phyloP scores from a whole-genome alignment of 2,113 vertebrate species.

The Triplophysa rosa region DNA sequence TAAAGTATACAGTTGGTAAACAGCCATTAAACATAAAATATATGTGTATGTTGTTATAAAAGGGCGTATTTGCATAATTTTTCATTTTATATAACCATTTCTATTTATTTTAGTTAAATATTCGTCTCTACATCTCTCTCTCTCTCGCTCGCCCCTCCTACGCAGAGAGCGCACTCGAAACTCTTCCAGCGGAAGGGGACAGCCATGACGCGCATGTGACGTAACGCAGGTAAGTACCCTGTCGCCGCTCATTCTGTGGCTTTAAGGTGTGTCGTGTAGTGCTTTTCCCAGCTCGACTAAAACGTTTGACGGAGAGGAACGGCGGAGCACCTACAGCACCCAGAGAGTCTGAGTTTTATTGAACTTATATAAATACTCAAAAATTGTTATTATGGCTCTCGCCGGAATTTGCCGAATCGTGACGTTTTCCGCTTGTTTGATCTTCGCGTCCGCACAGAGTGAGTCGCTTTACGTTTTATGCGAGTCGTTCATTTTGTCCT shows the following conservation, averaged over 20 bases:
- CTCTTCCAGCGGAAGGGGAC: background rate
- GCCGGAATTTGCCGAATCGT: background rate
- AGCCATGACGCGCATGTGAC: background rate
- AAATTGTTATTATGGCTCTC: constrained; percentile 1
- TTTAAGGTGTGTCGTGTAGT: background rate
- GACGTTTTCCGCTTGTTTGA: background rate
- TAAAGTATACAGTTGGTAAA: no score
- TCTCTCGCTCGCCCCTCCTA: background rate
- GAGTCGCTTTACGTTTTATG: constrained; percentile 13
- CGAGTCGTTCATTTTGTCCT: background rate
- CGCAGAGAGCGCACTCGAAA: background rate
- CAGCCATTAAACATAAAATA: no score
- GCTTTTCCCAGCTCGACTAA: background rate
- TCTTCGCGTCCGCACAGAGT: background rate
- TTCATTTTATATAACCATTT: no score
- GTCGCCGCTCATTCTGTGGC: background rate
- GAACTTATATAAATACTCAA: background rate
- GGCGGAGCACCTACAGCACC: background rate
- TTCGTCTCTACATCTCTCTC: background rate
- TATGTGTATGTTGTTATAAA: no score
- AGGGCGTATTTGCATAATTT: no score
- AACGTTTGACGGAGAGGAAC: background rate
- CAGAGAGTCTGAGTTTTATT: background rate
- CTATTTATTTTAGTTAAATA: no score
- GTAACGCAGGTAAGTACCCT: constrained; percentile 7